phyloP scores from a whole-genome alignment of 2,888 invertebrate species.

The Odontocolon sp. region DNA sequence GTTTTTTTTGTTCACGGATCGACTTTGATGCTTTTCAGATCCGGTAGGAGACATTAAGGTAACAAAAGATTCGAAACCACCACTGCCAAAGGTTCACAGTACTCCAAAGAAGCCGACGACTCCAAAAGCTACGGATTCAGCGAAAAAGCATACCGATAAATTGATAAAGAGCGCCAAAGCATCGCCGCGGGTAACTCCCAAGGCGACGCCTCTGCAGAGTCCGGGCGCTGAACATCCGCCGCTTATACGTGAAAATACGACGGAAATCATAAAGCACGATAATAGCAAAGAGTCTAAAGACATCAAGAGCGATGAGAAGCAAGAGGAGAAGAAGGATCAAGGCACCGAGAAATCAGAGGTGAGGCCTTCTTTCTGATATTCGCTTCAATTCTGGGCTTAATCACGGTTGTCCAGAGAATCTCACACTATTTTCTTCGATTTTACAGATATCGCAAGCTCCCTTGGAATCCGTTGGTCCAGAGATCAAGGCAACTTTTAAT shows the following conservation, averaged over 20 bases:
- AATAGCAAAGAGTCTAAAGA: conserved; percentile 68
- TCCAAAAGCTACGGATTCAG: conserved; percentile 66
- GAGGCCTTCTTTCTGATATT: not conserved
- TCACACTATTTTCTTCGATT: too few species aligned
- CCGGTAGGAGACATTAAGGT: conserved; percentile 76
- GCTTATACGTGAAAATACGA: conserved; percentile 74
- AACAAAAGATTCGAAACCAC: conserved; percentile 85
- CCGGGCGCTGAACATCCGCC: conserved; percentile 81
- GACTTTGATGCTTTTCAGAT: conserved; percentile 67
- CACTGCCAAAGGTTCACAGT: conserved; percentile 83
- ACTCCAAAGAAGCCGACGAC: conserved; percentile 80
- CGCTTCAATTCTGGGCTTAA: not conserved
- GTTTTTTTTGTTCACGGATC: conserved; percentile 1
- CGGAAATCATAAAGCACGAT: conserved; percentile 69
- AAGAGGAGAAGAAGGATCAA: conserved; percentile 75
- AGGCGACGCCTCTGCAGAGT: conserved; percentile 83
- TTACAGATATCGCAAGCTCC: conserved; percentile 39
- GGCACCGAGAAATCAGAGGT: conserved; percentile 75
- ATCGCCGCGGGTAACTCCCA: conserved; percentile 81
- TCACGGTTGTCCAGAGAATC: too few species aligned
- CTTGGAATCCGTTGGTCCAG: conserved; percentile 31
- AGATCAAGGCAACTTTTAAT: conserved; percentile 44
- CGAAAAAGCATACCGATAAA: conserved; percentile 74
- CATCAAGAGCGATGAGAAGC: conserved; percentile 69
- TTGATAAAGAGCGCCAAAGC: conserved; percentile 76